These are phyloP conservation scores for Masnerella sp. DNA, from an alignment of 2,888 invertebrate genomes.

Conservation along the genomic window DNA sequence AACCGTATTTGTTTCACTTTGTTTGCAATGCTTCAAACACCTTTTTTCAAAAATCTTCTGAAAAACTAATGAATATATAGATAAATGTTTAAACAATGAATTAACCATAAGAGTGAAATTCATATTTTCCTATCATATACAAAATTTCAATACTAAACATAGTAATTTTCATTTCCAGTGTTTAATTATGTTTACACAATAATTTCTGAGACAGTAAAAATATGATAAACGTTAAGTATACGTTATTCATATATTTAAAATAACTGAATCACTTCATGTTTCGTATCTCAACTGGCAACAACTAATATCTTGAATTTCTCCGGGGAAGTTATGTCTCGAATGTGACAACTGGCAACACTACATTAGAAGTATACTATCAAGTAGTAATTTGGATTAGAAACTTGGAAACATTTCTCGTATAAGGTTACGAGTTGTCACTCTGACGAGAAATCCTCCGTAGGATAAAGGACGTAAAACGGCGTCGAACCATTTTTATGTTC, in stretches of 20 bases:
- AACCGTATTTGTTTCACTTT: too few relatives aligned
- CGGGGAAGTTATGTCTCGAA: constrained; percentile 39
- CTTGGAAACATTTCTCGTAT: constrained; percentile 30
- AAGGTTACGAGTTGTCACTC: constrained; percentile 17
- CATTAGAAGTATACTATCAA: constrained; percentile 44
- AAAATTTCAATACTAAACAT: too few relatives aligned
- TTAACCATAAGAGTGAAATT: too few relatives aligned
- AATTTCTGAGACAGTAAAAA: too few relatives aligned
- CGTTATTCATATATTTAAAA: constrained; percentile 5
- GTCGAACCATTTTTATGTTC: neutral
- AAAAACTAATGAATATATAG: too few relatives aligned
- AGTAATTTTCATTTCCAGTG: too few relatives aligned
- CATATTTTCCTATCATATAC: too few relatives aligned
- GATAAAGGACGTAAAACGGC: neutral
- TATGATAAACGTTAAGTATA: too few relatives aligned
- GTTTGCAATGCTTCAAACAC: too few relatives aligned
- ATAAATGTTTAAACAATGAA: too few relatives aligned
- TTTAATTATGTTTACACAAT: too few relatives aligned
- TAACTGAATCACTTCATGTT: constrained; percentile 11
- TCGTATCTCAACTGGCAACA: constrained; percentile 1
- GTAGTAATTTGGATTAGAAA: constrained; percentile 46
- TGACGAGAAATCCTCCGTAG: constrained; percentile 15
- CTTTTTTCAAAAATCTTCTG: too few relatives aligned
- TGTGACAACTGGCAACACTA: constrained; percentile 37
- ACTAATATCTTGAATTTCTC: constrained; percentile 38